Base-by-base conservation (phyloP, 2,888 invertebrate genomes). In the Lasioglossum pauxillum region DNA sequence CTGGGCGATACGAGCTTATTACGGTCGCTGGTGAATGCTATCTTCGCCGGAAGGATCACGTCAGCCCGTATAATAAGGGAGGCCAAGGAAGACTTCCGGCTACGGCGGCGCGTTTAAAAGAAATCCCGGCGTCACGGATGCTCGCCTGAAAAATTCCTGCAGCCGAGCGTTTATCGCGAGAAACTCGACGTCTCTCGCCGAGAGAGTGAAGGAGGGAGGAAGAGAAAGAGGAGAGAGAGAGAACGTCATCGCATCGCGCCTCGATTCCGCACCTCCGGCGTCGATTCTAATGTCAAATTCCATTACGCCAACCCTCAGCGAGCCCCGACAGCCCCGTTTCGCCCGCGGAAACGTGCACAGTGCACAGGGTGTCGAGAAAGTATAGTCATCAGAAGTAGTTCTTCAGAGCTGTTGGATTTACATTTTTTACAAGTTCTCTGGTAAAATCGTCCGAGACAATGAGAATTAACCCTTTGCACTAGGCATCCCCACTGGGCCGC, bases 261-360 rank as follows among this genome's bases (percentile, higher is more conserved):
- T 31, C 49, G 74, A 76, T 79, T 69, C 78, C 64, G 35, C 72
- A 78, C 73, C 85, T 80, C 79, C 85, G 86, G 75, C 84, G 91
- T 92, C 91, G 92, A 91, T 91, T 91, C 91, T 92, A 92, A 92
- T 92, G 92, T 92, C 91, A 92, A 92, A 92, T 92, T 92, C 92
- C 91, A 92, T 92, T 92, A 92, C 91, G 88, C 76, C 80, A 19
- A 72, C 80, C 41, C 71, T 49, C 2, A 14, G 46, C 64, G 7
- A 31, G 27, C 49, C 38, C 19, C 69, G 71, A 35, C 81, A 41
- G 49, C 53, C 5, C n/a, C 78, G 78, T 71, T 78, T 78, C 60
- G 19, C 60, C 60, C 60, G 60, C 60, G 27, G 60, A 14, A 5
- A 60, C 60, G 27, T 60, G 27, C 27, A 60, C 27, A 27, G 27